phyloP scores from a whole-genome alignment of 2,797 vertebrate species.

The Pseudocheirus occidentalis region DNA sequence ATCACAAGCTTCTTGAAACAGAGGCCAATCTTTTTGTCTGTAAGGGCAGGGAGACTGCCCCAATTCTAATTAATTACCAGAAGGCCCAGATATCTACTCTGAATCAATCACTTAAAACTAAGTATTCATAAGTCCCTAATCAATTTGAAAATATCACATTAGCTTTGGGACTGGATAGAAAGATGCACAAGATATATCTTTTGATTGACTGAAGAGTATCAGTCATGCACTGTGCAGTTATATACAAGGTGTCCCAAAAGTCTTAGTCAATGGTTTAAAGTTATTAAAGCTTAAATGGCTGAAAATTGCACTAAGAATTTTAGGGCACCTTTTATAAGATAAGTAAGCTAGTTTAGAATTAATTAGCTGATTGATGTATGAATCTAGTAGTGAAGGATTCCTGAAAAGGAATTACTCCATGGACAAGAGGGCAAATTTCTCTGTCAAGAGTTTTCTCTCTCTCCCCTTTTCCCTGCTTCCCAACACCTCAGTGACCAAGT shows the following conservation, averaged over 20 bases:
- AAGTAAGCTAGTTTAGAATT: neutral
- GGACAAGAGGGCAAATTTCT: neutral
- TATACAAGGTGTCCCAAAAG: neutral
- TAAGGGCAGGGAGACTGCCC: neutral
- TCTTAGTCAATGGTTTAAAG: neutral
- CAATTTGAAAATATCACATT: neutral
- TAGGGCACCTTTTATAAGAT: constrained; percentile 19
- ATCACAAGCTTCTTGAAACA: neutral
- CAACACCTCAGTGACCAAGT: neutral
- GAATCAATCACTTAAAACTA: neutral
- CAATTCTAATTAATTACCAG: neutral
- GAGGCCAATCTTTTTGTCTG: neutral
- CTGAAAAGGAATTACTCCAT: neutral
- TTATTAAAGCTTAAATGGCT: neutral
- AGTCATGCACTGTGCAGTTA: neutral
- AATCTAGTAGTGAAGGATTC: neutral
- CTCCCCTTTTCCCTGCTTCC: neutral
- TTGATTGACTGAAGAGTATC: neutral
- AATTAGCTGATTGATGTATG: neutral
- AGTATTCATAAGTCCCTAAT: neutral
- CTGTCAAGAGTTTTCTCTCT: neutral
- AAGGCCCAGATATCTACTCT: neutral
- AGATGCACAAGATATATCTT: neutral
- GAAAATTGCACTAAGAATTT: neutral
- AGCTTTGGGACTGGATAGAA: neutral